phyloP scores from a whole-genome alignment of 2,797 vertebrate species.

The Oceanodroma leucorhoa region DNA sequence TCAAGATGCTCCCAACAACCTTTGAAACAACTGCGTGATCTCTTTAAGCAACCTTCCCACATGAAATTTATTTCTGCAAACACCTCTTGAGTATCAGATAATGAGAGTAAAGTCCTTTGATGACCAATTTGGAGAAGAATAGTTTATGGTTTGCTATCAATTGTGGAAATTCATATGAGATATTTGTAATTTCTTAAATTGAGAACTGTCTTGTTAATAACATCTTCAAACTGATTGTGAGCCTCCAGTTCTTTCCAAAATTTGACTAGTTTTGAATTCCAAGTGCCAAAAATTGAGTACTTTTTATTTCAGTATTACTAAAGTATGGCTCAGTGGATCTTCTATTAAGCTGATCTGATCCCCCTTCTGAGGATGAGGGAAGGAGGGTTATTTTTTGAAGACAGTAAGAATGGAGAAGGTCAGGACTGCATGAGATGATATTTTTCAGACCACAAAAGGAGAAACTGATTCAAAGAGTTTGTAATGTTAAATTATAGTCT shows the following conservation, averaged over 20 bases:
- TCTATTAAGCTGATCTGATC: not conserved
- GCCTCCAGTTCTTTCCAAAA: not conserved
- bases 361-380: not conserved
- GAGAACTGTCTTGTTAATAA: not conserved
- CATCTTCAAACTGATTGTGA: not conserved
- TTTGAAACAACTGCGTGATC: not conserved
- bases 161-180: not conserved
- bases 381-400: not conserved
- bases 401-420: not conserved
- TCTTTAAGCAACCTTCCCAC: not conserved
- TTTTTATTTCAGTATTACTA: not conserved
- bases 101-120: not conserved
- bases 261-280: not conserved
- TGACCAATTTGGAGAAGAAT: not conserved
- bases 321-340: not conserved
- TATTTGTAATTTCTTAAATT: not conserved
- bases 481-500: not conserved
- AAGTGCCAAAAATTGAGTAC: not conserved
- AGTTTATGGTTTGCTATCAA: not conserved
- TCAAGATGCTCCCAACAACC: not conserved
- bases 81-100: not conserved
- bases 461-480: not conserved
- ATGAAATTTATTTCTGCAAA: not conserved
- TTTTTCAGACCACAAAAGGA: not conserved
- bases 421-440: not conserved